Percentiles rank a stretch among this genome's conserved stretches.
Evolutionary conservation across 2,797 vertebrate genomes (phyloP).

Genomic region (Sebastes jordani): DNA sequence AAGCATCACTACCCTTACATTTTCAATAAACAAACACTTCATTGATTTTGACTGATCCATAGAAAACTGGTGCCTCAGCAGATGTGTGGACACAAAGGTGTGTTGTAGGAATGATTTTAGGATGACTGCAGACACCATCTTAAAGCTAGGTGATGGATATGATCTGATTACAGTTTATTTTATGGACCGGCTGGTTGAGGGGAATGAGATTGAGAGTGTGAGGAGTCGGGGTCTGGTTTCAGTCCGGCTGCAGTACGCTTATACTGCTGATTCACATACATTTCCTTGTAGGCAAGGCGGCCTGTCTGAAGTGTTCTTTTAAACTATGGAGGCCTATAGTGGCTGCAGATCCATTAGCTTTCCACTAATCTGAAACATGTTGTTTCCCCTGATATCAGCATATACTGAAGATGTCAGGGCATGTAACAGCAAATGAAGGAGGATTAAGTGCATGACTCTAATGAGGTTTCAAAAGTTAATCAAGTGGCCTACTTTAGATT

Average conservation of each 20-base stretch:
- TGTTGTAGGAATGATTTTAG: conserved; percentile 19
- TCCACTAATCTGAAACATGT: conserved; percentile 1
- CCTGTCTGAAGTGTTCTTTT: conserved; percentile 36
- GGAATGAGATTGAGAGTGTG: conserved; percentile 62
- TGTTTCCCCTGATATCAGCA: neutral
- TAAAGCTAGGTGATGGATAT: conserved; percentile 45
- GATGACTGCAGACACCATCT: conserved; percentile 36
- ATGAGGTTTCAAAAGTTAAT: neutral
- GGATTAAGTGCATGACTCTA: neutral
- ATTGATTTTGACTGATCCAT: neutral
- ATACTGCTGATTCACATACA: conserved; percentile 74
- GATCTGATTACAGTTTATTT: conserved; percentile 60
- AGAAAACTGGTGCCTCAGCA: neutral
- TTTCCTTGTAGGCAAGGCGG: conserved; percentile 30
- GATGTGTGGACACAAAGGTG: conserved; percentile 4
- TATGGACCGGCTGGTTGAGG: conserved; percentile 50
- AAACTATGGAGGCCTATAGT: conserved; percentile 5
- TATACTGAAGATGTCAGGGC: neutral
- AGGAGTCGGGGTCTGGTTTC: conserved; percentile 72
- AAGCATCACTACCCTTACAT: neutral
- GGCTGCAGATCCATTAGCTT: conserved; percentile 33
- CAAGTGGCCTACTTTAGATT: neutral
- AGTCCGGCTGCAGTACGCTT: conserved; percentile 52
- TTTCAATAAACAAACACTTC: neutral
- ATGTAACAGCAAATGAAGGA: neutral